Conservation (phyloP, 2,888 invertebrate genomes). For the Pollenia griseotomentosa region DNA sequence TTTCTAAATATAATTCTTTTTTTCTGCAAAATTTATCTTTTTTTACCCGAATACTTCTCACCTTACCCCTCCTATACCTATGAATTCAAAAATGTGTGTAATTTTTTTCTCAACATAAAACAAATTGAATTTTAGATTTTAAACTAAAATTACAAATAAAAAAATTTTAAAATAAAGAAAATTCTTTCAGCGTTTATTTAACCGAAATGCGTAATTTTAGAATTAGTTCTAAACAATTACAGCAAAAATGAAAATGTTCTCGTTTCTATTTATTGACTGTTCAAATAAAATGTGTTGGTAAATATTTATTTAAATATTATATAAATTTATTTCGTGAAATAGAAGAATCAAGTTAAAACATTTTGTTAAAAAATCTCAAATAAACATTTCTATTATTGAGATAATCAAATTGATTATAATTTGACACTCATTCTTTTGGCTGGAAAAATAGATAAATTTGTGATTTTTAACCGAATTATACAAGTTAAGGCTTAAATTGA, state of each 20-base stretch:
- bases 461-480: conserved; percentile 8
- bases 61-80: too few species aligned
- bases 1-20: too few species aligned
- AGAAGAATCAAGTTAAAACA: not conserved
- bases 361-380: not conserved
- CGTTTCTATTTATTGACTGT: not conserved
- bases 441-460: not conserved
- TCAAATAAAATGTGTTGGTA: not conserved
- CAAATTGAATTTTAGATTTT: not conserved
- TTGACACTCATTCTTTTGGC: not conserved
- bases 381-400: not conserved
- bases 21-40: too few species aligned
- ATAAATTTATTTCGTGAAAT: not conserved
- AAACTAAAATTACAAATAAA: conserved; percentile 15
- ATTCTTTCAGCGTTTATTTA: conserved; percentile 11
- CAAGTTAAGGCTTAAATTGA: too few species aligned
- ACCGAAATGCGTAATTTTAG: conserved; percentile 16
- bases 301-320: conserved; percentile 16
- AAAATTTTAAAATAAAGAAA: not conserved
- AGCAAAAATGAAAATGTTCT: not conserved
- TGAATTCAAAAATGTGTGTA: too few species aligned
- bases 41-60: too few species aligned
- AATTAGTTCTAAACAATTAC: conserved; percentile 15
- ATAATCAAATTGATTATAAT: conserved; percentile 7
- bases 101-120: not conserved